Evolutionary conservation across 2,888 invertebrate species (phyloP).

Genomic region (Cephus sareptanus): DNA sequence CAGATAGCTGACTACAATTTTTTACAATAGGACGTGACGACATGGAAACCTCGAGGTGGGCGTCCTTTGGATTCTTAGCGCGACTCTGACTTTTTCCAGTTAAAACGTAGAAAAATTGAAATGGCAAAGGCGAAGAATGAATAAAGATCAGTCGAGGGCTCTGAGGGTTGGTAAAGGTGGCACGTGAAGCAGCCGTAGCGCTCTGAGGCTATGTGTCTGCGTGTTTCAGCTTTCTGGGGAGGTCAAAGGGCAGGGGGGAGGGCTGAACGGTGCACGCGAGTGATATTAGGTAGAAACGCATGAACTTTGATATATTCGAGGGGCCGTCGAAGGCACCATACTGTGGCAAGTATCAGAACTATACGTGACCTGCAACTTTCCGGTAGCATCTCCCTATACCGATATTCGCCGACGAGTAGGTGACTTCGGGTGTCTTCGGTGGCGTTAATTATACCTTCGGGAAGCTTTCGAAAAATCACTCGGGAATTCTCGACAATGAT

Average conservation of each 20-base stretch:
- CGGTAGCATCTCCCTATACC: constrained; percentile 39
- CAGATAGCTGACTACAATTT: background rate
- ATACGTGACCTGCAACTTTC: constrained; percentile 65
- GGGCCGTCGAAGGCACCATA: constrained; percentile 54
- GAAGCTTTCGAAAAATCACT: background rate
- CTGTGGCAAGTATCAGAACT: constrained; percentile 63
- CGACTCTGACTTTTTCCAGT: constrained; percentile 41
- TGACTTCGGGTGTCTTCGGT: background rate
- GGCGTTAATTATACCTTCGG: background rate
- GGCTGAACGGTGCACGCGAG: constrained; percentile 43
- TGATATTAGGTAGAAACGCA: constrained; percentile 65
- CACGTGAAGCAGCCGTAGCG: constrained; percentile 44
- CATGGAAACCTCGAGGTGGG: background rate
- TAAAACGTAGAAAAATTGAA: constrained; percentile 63
- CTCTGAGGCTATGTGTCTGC: background rate
- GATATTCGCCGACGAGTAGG: constrained; percentile 21
- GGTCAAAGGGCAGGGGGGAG: constrained; percentile 21
- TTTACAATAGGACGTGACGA: background rate
- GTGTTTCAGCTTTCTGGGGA: constrained; percentile 9
- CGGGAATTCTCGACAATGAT: background rate
- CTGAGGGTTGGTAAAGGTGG: constrained; percentile 21
- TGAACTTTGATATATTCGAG: constrained; percentile 65
- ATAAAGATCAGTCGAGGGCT: constrained; percentile 55
- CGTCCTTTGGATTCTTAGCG: constrained; percentile 33
- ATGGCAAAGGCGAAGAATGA: constrained; percentile 62